These are phyloP conservation scores for Drosophila oshimai DNA, from an alignment of 1,140 invertebrate species.

Conservation along the genomic window DNA sequence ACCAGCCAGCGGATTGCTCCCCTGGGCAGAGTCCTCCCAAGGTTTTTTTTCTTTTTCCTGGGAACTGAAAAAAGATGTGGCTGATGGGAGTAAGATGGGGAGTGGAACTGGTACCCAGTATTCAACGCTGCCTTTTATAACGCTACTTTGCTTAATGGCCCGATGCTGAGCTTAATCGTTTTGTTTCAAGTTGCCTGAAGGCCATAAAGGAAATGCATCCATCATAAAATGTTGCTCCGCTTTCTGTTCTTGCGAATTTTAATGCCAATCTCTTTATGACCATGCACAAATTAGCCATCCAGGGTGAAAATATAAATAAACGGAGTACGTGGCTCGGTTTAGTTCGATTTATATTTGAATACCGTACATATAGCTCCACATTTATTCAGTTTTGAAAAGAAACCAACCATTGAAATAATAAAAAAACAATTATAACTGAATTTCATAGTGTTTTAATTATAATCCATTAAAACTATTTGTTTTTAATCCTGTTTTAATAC, in stretches of 20 bases:
- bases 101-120: background rate
- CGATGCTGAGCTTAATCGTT: slow-evolving; percentile 15
- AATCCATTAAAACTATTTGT: no score
- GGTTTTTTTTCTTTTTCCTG: background rate
- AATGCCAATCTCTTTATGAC: slow-evolving; percentile 6
- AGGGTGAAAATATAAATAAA: background rate
- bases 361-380: no score
- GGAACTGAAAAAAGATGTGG: background rate
- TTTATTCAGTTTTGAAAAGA: no score
- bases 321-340: background rate
- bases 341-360: no score
- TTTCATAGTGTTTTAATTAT: no score
- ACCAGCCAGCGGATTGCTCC: slow-evolving; percentile 27
- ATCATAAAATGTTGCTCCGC: slow-evolving; percentile 4
- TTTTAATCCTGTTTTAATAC: no score
- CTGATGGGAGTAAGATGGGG: background rate
- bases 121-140: background rate
- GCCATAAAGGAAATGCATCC: slow-evolving; percentile 7
- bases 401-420: no score
- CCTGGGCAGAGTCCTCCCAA: background rate
- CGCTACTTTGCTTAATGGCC: slow-evolving; percentile 17
- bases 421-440: no score
- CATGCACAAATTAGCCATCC: background rate
- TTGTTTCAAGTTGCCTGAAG: background rate
- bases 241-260: background rate